A percentile compares a stretch with the other conserved stretches of the same genome.
Evolutionary conservation across 2,113 vertebrate species (phyloP).

Genomic region (Osmerus mordax): DNA sequence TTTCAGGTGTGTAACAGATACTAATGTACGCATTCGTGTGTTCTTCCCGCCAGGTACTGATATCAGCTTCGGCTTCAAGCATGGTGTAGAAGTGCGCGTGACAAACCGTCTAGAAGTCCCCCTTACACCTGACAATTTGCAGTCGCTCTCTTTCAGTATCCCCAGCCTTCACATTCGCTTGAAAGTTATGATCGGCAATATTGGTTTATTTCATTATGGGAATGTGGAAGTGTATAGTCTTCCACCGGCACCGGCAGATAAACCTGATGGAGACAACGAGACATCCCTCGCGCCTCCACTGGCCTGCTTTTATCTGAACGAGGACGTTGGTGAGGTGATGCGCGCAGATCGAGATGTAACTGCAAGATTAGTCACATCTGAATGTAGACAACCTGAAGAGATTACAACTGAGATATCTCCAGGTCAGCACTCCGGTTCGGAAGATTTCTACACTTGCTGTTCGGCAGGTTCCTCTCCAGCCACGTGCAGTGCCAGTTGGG

Average conservation of each 20-base stretch:
- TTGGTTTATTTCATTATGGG: conserved; percentile 15
- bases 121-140: conserved; percentile 9
- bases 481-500: background rate
- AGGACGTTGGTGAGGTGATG: background rate
- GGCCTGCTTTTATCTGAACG: background rate
- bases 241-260: background rate
- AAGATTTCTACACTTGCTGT: conserved; percentile 3
- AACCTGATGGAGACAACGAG: background rate
- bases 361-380: no score
- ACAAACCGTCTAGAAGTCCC: conserved; percentile 9
- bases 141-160: conserved; percentile 10
- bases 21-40: background rate
- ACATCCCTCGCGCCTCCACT: background rate
- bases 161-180: background rate
- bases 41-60: background rate
- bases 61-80: background rate
- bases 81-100: conserved; percentile 1
- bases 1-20: no score
- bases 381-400: background rate
- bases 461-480: background rate
- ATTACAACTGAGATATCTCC: background rate
- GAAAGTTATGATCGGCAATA: background rate
- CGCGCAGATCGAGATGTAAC: background rate
- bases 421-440: background rate
- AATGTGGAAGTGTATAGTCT: conserved; percentile 1